These are phyloP conservation scores for Phrixothrix hirtus DNA, from an alignment of 2,888 invertebrate species.

Conservation along the genomic window DNA sequence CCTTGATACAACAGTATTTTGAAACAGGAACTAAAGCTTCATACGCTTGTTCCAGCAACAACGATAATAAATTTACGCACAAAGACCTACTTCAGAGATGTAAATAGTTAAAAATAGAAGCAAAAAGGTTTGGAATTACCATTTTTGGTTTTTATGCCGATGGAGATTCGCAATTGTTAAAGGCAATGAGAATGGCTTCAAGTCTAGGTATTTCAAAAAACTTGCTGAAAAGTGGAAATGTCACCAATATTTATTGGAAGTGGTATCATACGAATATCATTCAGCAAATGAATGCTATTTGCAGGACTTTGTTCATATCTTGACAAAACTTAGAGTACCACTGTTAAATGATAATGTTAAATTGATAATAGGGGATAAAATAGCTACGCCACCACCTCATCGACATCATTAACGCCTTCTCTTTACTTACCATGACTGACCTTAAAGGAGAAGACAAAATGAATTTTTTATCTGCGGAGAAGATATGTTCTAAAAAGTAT, in stretches of 20 bases:
- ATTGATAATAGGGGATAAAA: not conserved
- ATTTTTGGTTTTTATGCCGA: conserved; percentile 4
- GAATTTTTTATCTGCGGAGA: conserved; percentile 1
- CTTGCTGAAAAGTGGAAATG: too few species aligned
- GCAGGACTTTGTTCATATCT: not conserved
- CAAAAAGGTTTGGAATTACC: not conserved
- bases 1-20: too few species aligned
- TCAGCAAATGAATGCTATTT: not conserved
- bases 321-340: not conserved
- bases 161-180: conserved; percentile 1
- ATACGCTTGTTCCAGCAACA: conserved; percentile 11
- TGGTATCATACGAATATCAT: not conserved
- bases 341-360: not conserved
- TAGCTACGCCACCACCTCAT: not conserved
- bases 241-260: too few species aligned
- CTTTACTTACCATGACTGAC: not conserved
- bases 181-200: not conserved
- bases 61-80: conserved; percentile 5
- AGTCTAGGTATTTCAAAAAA: not conserved
- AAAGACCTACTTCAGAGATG: too few species aligned
- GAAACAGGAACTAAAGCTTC: conserved; percentile 19
- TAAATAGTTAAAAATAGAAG: not conserved
- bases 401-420: not conserved
- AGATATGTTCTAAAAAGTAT: not conserved
- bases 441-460: not conserved